A percentile compares a stretch with the other conserved stretches of the same genome.
Conservation (phyloP, 2,797 vertebrate genomes). For the Melopsittacus undulatus region DNA sequence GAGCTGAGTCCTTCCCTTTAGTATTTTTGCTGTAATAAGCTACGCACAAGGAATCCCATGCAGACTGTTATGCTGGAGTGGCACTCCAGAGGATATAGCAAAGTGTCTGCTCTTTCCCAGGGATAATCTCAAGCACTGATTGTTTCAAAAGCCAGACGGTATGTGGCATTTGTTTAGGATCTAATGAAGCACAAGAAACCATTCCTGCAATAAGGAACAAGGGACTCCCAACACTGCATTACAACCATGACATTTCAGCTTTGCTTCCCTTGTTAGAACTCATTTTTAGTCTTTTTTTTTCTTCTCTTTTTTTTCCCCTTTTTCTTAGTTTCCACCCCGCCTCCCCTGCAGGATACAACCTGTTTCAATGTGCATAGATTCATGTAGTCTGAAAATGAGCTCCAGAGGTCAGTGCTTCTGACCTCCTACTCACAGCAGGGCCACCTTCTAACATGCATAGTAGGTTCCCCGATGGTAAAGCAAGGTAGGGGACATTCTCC, state of each 20-base stretch:
- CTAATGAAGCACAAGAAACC: background rate
- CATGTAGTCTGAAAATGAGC: background rate
- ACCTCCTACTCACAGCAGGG: background rate
- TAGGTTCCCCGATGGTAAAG: background rate
- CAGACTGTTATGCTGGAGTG: background rate
- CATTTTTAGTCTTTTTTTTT: background rate
- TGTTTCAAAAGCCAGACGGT: background rate
- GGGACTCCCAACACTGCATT: rapidly evolving
- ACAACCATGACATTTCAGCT: background rate
- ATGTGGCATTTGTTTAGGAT: background rate
- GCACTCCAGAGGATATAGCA: background rate
- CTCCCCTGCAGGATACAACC: background rate
- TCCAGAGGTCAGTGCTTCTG: background rate
- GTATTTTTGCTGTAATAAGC: background rate
- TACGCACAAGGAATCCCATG: background rate
- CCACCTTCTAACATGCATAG: background rate
- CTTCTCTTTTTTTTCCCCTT: too few relatives aligned
- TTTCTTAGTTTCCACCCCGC: background rate
- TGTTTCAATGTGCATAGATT: background rate
- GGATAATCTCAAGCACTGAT: background rate
- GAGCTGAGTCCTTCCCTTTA: background rate
- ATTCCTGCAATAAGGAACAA: background rate
- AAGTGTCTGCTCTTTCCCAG: background rate
- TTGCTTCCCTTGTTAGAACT: background rate
- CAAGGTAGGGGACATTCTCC: background rate